Percentiles rank a stretch among this genome's conserved stretches.
These are phyloP conservation scores for Sminthurinus signatus DNA, from an alignment of 1,140 invertebrate species.

Conservation along the genomic window DNA sequence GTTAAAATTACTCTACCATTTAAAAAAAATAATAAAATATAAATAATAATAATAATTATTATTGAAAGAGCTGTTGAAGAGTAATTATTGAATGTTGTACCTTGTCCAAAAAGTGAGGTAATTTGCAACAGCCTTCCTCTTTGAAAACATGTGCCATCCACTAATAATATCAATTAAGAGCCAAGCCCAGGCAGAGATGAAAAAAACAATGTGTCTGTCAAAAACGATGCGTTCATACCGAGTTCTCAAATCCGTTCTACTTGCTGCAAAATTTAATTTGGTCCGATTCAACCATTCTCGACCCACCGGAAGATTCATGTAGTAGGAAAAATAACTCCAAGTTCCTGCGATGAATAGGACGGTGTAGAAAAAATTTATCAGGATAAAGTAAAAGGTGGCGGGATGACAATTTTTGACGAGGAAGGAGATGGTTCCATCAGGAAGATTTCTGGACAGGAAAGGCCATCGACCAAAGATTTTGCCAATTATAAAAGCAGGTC, in stretches of 20 bases:
- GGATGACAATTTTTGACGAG: background rate
- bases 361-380: background rate
- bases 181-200: conserved; percentile 13
- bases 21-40: background rate
- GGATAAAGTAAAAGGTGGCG: background rate
- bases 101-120: conserved; percentile 26
- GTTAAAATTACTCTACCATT: conserved; percentile 14
- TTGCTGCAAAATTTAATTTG: background rate
- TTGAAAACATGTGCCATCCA: background rate
- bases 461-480: background rate
- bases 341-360: background rate
- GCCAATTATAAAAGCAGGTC: background rate
- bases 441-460: background rate
- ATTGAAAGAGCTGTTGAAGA: too few relatives aligned
- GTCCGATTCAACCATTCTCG: background rate
- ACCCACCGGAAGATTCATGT: background rate
- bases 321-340: background rate
- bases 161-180: conserved; percentile 13
- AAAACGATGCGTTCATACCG: conserved; percentile 7
- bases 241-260: background rate
- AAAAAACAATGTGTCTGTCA: conserved; percentile 13
- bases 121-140: conserved; percentile 15
- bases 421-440: background rate
- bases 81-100: background rate
- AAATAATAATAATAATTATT: background rate